These are phyloP conservation scores for Atrina japonica DNA, from an alignment of 2,888 invertebrate species.

Conservation along the genomic window DNA sequence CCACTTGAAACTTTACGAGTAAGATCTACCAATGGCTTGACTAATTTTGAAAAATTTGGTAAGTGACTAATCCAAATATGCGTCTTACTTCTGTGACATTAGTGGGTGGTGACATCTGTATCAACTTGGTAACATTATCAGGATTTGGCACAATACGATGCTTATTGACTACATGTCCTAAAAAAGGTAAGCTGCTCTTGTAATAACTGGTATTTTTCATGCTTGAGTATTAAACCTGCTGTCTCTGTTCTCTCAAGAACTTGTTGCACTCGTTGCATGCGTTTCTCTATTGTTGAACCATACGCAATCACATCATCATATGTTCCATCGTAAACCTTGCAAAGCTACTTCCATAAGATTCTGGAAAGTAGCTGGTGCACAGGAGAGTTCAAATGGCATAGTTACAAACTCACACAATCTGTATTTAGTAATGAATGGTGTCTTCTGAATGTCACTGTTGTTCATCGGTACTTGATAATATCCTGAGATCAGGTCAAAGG, in stretches of 20 bases:
- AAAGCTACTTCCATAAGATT: slow-evolving; percentile 47
- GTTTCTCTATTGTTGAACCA: slow-evolving; percentile 37
- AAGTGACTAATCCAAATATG: slow-evolving; percentile 38
- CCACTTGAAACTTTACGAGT: slow-evolving; percentile 37
- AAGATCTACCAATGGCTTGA: slow-evolving; percentile 37
- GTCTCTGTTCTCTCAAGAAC: slow-evolving; percentile 38
- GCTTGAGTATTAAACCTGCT: slow-evolving; percentile 52
- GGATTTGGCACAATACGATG: slow-evolving; percentile 9
- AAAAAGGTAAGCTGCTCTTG: slow-evolving; percentile 40
- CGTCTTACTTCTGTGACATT: slow-evolving; percentile 41
- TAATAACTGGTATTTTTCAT: slow-evolving; percentile 46
- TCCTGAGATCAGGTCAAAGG: slow-evolving; percentile 42
- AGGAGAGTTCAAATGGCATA: slow-evolving; percentile 45
- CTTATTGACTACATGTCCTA: slow-evolving; percentile 36
- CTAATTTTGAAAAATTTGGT: slow-evolving; percentile 32
- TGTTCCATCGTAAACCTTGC: slow-evolving; percentile 45
- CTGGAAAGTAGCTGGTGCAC: slow-evolving; percentile 45
- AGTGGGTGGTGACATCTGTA: slow-evolving; percentile 28
- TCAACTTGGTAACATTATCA: slow-evolving; percentile 27
- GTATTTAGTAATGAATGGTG: slow-evolving; percentile 49
- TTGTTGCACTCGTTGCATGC: slow-evolving; percentile 34
- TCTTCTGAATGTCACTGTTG: slow-evolving; percentile 45
- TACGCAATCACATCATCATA: slow-evolving; percentile 51
- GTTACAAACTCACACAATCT: slow-evolving; percentile 47
- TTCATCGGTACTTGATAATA: slow-evolving; percentile 50